Evolutionary conservation across 53 echinoderm and acorn worm species (phyloP).

Genomic region (Arbacia lixula): DNA sequence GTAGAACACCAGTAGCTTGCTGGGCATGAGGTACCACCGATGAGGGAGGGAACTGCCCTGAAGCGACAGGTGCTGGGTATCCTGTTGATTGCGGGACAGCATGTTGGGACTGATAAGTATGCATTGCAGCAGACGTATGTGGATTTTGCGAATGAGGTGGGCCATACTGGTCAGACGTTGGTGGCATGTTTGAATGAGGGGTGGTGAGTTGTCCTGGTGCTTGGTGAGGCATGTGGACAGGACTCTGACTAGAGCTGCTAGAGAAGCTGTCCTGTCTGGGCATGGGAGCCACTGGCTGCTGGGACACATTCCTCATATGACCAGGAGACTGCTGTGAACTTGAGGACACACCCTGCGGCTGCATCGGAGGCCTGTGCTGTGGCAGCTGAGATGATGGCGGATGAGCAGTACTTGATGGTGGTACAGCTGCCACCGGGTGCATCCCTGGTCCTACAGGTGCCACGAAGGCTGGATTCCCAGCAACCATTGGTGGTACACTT

Average conservation of each 20-base stretch:
- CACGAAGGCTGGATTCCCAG: background rate
- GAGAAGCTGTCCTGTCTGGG: constrained; percentile 52
- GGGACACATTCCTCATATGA: constrained; percentile 17
- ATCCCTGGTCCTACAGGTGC: constrained; percentile 10
- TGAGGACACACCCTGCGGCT: constrained; percentile 16
- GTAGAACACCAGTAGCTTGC: background rate
- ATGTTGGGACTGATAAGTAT: background rate
- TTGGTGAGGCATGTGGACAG: constrained; percentile 24
- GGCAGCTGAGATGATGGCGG: constrained; percentile 7
- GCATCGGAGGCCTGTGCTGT: constrained; percentile 6
- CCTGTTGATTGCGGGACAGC: background rate
- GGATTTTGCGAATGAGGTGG: background rate
- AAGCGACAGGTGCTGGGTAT: background rate
- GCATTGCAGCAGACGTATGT: background rate
- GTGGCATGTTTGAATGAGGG: background rate
- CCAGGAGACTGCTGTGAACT: constrained; percentile 32
- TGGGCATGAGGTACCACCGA: constrained; percentile 25
- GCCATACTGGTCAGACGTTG: background rate
- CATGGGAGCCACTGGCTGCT: constrained; percentile 26
- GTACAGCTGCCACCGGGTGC: constrained; percentile 36
- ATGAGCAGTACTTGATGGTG: constrained; percentile 37
- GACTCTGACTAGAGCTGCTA: constrained; percentile 46
- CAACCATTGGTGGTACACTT: background rate
- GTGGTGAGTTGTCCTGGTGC: background rate
- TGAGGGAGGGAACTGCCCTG: constrained; percentile 15